phyloP scores from a whole-genome alignment of 2,113 vertebrate species.

The Picathartes gymnocephalus region DNA sequence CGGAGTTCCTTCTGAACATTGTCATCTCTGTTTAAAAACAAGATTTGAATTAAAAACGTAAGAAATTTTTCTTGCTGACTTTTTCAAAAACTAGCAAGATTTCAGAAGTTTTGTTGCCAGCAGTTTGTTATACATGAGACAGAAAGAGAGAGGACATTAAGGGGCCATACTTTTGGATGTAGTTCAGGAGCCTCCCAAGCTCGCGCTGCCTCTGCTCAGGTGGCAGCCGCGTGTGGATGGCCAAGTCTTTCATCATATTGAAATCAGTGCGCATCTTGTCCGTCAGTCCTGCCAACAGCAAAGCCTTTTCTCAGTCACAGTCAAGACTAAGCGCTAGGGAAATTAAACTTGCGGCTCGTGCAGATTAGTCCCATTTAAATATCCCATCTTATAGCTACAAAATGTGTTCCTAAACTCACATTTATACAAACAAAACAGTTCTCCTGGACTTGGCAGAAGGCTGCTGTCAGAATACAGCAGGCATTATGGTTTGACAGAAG shows the following conservation, averaged over 20 bases:
- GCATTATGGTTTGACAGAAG: not conserved
- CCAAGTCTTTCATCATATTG: constrained; percentile 88
- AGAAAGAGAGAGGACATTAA: not conserved
- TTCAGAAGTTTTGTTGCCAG: not conserved
- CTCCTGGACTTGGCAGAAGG: not conserved
- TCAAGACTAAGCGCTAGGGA: not conserved
- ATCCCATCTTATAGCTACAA: not conserved
- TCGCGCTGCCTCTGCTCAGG: constrained; percentile 83
- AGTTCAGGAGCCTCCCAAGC: constrained; percentile 76
- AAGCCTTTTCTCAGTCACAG: not conserved
- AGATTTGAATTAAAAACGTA: not conserved
- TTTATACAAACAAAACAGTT: not conserved
- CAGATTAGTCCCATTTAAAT: not conserved
- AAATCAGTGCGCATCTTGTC: constrained; percentile 90
- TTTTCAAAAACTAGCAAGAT: not conserved
- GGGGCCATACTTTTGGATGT: constrained; percentile 77
- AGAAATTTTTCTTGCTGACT: not conserved
- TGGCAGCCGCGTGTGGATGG: constrained; percentile 79
- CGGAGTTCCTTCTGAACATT: constrained; percentile 81
- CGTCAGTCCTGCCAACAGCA: constrained; percentile 79
- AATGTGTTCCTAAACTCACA: not conserved
- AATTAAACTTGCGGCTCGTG: not conserved
- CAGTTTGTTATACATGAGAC: fast-evolving
- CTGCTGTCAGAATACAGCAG: not conserved
- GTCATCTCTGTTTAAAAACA: constrained; percentile 73